Base-by-base conservation (phyloP, 92 coral and sea anemone genomes). In the Pocillopora meandrina region DNA sequence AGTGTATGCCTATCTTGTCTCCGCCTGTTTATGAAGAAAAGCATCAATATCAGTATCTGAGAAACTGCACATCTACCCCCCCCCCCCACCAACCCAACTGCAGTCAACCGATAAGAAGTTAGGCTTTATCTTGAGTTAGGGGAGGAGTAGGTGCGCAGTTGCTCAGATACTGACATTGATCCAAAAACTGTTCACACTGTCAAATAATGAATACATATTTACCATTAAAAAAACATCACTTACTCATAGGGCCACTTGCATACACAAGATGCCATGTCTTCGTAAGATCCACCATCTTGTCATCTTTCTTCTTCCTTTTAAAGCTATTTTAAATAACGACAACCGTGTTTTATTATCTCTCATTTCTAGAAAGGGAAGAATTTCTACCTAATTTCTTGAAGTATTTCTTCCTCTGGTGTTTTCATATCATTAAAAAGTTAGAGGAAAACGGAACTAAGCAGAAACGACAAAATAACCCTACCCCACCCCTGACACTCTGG, bases 171-270 rank as follows among this genome's bases (percentile, higher is more conserved):
- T 42, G 52, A 42, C 52, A 42, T 42, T 0, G 52, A 42, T 42
- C 4, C 52, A 47, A 42, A 42, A 36, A 12, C 52, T 15, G 10
- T 60, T 31, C 35, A 7, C 35, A 66, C 33, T 70, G 55, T 70
- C 16, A 70, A 19, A 70, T 7, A 34, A 15, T 9, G 74, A 35
- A 36, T 15, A 19, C 10, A 19, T 19, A 63, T 11, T 6, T 19
- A 19, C 26, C 0, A 18, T 63, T 49, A 2, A 34, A 72, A 33
- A 2, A 42, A 67, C 3, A 33, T 26, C 0, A 80, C 93, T 72
- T 75, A 86, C 93, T 61, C 66, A 87, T 86, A 61, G 82, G 77
- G 0, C 98, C 98, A 5, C 84, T 21, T 3, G 93, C 92, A 74
- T 84, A 92, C 77, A 94, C 82, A 59, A 92, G 91, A 56, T 74